Conservation (phyloP, 2,113 vertebrate species). For the Physeter macrocephalus region DNA sequence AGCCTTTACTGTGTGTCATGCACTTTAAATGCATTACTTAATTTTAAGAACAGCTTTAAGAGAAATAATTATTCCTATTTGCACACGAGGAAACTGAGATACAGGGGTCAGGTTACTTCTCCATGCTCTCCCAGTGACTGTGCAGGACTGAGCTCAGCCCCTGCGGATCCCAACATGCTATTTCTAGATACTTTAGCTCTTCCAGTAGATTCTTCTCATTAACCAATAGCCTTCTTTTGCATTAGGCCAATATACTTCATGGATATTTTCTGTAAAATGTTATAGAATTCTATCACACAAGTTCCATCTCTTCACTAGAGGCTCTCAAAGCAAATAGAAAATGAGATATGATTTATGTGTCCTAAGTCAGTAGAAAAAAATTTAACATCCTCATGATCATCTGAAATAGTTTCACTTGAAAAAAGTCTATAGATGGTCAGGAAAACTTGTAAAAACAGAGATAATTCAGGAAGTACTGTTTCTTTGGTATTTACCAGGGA, state of each 20-base stretch:
- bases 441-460: background rate
- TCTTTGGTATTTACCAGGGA: background rate
- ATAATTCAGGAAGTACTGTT: background rate
- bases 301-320: background rate
- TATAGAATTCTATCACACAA: background rate
- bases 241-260: background rate
- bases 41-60: background rate
- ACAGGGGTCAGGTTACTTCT: background rate
- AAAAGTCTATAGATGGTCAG: background rate
- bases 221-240: background rate
- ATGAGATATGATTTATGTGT: background rate
- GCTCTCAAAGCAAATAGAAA: background rate
- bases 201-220: background rate
- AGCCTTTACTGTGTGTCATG: background rate
- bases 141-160: background rate
- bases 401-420: background rate
- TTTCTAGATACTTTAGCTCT: background rate
- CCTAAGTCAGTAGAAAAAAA: background rate
- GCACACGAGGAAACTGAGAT: background rate
- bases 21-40: background rate
- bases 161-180: background rate
- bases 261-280: background rate
- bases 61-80: background rate
- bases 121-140: background rate
- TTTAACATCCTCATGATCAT: background rate